Evolutionary conservation across 2,888 invertebrate genomes (phyloP), one percentile per base, ranked within the genome.

Genomic region (Himalopsyche tibetana): DNA sequence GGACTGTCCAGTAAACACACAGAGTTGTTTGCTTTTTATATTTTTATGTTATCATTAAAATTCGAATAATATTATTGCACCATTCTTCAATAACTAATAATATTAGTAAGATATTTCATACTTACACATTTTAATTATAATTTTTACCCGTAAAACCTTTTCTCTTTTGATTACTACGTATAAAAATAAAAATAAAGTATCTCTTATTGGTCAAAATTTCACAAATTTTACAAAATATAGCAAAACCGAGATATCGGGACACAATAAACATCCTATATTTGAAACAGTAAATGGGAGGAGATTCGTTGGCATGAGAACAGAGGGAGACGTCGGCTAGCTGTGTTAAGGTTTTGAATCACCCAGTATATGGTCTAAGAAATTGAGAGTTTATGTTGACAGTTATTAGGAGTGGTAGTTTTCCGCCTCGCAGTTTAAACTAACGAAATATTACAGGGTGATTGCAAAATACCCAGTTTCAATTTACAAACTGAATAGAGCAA

Each of bases 381-480:
- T 86, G 86, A 86, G 86, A 82, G 86, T 86, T 86, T 86, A 86
- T 86, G 86, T 84, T 80, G 86, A 86, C 86, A 86, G 86, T 86
- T 86, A 86, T 86, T 84, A 82, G 86, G 83, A 80, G 69, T 86
- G 86, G 86, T 86, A 86, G 86, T 86, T 84, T 84, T 86, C 55
- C 86, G 69, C 82, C 63, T 82, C 82, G 82, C 86, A 80, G 82
- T 86, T 86, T 82, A 55, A 82, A 82, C 86, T 84, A 84, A 82
- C 84, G 81, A 69, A 83, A 84, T 86, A 84, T 84, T 82, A 84
- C 80, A 82, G 86, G 86, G 86, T 86, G 86, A 86, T 84, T 84
- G 86, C 86, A 84, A 82, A 84, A 86, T 51, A 80, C 45, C 40
- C 86, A 79, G 84, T 84, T 86, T 86, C 84, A 86, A 86, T 86